These are phyloP conservation scores for Deilephila elpenor DNA, from an alignment of 2,888 invertebrate species.

Conservation along the genomic window DNA sequence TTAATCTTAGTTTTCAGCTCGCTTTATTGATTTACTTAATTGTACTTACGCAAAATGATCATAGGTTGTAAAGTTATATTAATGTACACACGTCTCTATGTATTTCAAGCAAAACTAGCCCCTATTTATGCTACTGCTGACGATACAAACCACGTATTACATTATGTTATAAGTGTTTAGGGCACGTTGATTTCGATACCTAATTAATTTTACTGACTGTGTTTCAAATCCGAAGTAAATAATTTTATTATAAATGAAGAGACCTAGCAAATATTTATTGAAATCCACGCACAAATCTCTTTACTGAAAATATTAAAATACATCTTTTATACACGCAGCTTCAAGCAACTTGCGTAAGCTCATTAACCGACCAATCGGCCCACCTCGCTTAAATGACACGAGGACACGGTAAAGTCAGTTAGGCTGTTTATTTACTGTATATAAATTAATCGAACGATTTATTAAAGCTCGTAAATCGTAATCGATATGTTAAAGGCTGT, in stretches of 20 bases:
- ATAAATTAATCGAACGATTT: not conserved
- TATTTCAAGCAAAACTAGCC: not conserved
- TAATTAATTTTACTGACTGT: too few species aligned
- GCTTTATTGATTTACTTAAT: constrained; percentile 10
- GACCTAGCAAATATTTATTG: constrained; percentile 35
- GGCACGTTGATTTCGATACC: too few species aligned
- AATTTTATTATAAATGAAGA: not conserved
- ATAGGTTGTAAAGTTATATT: not conserved
- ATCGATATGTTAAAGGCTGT: not conserved
- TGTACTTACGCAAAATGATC: not conserved
- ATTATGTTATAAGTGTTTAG: too few species aligned
- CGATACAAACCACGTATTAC: too few species aligned
- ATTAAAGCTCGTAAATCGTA: not conserved
- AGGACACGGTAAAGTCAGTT: constrained; percentile 50
- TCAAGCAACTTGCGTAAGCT: constrained; percentile 61
- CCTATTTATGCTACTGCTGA: not conserved
- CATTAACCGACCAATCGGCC: constrained; percentile 52
- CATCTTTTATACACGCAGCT: constrained; percentile 41
- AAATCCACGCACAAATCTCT: constrained; percentile 37
- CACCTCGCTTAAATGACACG: constrained; percentile 58
- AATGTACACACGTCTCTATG: not conserved
- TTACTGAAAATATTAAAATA: constrained; percentile 50
- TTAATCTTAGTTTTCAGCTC: constrained; percentile 33
- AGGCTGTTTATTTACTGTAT: constrained; percentile 36
- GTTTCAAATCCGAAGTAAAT: too few species aligned